These are phyloP conservation scores for Rotaria macrura DNA, from an alignment of 2,888 invertebrate species.

Conservation along the genomic window DNA sequence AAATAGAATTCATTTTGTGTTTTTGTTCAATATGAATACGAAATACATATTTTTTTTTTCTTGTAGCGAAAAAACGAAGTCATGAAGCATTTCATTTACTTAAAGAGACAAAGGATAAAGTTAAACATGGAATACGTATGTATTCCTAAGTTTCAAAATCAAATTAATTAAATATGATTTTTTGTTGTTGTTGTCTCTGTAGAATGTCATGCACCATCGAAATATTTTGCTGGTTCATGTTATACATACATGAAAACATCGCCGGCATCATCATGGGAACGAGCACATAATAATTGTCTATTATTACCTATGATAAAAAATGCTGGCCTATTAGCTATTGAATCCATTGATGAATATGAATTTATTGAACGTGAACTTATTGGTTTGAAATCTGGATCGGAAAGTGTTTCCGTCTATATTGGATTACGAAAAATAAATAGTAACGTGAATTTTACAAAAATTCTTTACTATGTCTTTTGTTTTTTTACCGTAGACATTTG, in stretches of 20 bases:
- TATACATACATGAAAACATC: not conserved
- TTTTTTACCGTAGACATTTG: not conserved
- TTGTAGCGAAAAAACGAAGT: not conserved
- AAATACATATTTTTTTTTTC: too few species aligned
- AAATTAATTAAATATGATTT: not conserved
- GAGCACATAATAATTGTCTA: not conserved
- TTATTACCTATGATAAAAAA: not conserved
- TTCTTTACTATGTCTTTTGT: too few species aligned
- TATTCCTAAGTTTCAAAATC: not conserved
- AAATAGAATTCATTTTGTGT: not conserved
- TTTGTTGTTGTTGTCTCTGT: not conserved
- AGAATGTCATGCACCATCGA: not conserved
- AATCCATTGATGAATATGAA: conserved; percentile 3
- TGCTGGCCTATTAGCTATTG: not conserved
- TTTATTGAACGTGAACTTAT: not conserved
- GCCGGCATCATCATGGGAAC: not conserved
- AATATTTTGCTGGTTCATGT: conserved; percentile 3
- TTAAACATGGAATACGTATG: conserved; percentile 8
- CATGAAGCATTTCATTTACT: not conserved
- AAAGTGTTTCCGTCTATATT: not conserved
- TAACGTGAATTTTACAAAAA: not conserved
- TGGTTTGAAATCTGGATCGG: not conserved
- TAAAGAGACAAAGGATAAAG: not conserved
- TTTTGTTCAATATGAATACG: not conserved
- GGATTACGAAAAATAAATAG: not conserved